These are phyloP conservation scores for Danio tinwini DNA, from an alignment of 2,797 vertebrate genomes.

Conservation along the genomic window DNA sequence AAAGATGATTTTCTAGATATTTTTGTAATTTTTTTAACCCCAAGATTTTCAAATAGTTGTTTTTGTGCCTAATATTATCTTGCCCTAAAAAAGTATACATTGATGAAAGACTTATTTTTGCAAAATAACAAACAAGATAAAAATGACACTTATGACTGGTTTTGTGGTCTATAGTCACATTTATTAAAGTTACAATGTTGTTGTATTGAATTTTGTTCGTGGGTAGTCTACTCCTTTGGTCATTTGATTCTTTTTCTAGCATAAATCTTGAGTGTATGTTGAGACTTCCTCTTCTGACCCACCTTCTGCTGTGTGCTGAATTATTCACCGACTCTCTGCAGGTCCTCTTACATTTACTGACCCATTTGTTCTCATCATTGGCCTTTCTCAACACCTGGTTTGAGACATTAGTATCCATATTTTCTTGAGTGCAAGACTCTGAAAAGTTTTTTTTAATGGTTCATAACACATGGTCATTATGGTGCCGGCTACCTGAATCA, in stretches of 20 bases:
- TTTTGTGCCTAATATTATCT: too few species aligned
- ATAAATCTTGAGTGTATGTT: not conserved
- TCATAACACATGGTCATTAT: conserved; percentile 41
- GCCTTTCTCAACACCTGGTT: conserved; percentile 43
- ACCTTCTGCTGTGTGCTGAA: conserved; percentile 44
- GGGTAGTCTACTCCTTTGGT: not conserved
- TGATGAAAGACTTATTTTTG: too few species aligned
- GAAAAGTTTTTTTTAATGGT: conserved; percentile 21
- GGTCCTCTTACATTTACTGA: conserved; percentile 42
- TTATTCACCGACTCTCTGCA: conserved; percentile 43
- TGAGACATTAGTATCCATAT: conserved; percentile 40
- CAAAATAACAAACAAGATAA: too few species aligned
- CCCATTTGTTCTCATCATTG: conserved; percentile 39
- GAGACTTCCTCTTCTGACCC: conserved; percentile 27
- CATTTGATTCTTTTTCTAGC: not conserved
- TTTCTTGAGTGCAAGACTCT: conserved; percentile 23
- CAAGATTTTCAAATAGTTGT: too few species aligned
- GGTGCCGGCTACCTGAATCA: conserved; percentile 27
- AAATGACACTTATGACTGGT: too few species aligned
- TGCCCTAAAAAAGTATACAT: too few species aligned
- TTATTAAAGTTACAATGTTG: too few species aligned
- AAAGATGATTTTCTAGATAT: too few species aligned
- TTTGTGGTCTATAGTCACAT: too few species aligned
- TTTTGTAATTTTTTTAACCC: too few species aligned
- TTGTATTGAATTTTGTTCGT: not conserved